A percentile compares a stretch with the other conserved stretches of the same genome.
Conservation (phyloP, 2,888 invertebrate genomes). For the Alloscopus bannaensis region DNA sequence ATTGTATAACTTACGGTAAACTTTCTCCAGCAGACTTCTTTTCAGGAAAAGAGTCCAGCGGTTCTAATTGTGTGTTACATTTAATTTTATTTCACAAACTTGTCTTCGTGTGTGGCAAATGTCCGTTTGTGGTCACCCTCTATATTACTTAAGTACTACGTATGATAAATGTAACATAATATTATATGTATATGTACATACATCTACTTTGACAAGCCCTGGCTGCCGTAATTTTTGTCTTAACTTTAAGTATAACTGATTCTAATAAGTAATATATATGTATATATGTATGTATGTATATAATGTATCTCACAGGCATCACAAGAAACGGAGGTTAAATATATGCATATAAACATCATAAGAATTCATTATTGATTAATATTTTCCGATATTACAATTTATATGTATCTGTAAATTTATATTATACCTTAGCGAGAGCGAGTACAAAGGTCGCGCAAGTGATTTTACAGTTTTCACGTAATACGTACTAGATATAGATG, state of each 20-base stretch:
- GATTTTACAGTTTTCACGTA: slow-evolving; percentile 18
- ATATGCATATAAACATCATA: slow-evolving; percentile 42
- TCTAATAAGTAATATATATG: slow-evolving; percentile 25
- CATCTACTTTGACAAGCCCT: slow-evolving; percentile 56
- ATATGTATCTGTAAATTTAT: neutral
- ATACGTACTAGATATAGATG: too few species aligned
- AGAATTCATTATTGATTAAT: neutral
- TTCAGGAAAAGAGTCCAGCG: slow-evolving; percentile 6
- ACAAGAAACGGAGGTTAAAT: slow-evolving; percentile 60
- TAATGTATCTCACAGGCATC: slow-evolving; percentile 59
- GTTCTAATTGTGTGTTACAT: too few species aligned
- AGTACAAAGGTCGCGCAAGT: slow-evolving; percentile 61
- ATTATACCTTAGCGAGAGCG: slow-evolving; percentile 21
- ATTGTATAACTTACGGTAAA: slow-evolving; percentile 8
- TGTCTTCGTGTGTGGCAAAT: too few species aligned
- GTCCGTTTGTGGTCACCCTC: too few species aligned
- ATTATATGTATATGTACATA: slow-evolving; percentile 39
- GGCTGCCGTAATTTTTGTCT: slow-evolving; percentile 44
- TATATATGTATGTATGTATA: slow-evolving; percentile 29
- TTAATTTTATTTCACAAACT: too few species aligned
- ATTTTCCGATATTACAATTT: slow-evolving; percentile 31
- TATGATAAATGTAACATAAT: too few species aligned
- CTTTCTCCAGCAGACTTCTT: slow-evolving; percentile 10
- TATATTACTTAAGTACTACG: too few species aligned
- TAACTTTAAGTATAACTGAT: slow-evolving; percentile 15